Conservation (phyloP, 2,113 vertebrate species). For the Hoplias malabaricus region DNA sequence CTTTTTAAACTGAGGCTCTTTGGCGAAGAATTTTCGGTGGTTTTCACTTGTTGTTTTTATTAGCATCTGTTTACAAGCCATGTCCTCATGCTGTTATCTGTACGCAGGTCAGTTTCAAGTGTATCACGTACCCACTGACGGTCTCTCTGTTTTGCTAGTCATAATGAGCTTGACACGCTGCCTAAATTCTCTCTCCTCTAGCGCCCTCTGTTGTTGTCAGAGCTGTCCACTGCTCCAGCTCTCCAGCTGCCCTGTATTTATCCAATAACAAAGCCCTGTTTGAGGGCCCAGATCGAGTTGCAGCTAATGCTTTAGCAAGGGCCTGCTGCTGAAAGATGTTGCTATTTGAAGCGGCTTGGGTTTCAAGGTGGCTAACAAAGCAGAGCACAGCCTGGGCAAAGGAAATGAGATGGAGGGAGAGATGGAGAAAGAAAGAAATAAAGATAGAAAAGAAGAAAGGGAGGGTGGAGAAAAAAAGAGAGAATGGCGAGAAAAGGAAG, state of each 20-base stretch:
- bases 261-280: slow-evolving; percentile 53
- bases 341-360: slow-evolving; percentile 54
- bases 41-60: not conserved
- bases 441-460: too few relatives aligned
- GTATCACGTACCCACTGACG: not conserved
- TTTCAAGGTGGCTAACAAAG: slow-evolving; percentile 59
- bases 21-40: too few relatives aligned
- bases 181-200: slow-evolving; percentile 42
- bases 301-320: slow-evolving; percentile 58
- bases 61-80: not conserved
- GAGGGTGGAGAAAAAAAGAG: slow-evolving; percentile 4
- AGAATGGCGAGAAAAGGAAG: slow-evolving; percentile 13
- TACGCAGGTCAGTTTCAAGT: not conserved
- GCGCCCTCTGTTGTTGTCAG: slow-evolving; percentile 46
- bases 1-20: not conserved
- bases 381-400: slow-evolving; percentile 46
- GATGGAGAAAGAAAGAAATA: slow-evolving; percentile 26
- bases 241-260: slow-evolving; percentile 50
- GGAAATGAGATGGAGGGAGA: slow-evolving; percentile 47
- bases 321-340: slow-evolving; percentile 54
- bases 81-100: not conserved
- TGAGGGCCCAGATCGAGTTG: slow-evolving; percentile 53
- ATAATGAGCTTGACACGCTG: not conserved
- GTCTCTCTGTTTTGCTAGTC: not conserved
- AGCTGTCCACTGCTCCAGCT: not conserved